phyloP scores from a whole-genome alignment of 2,113 vertebrate genomes.

The Catagonus wagneri region DNA sequence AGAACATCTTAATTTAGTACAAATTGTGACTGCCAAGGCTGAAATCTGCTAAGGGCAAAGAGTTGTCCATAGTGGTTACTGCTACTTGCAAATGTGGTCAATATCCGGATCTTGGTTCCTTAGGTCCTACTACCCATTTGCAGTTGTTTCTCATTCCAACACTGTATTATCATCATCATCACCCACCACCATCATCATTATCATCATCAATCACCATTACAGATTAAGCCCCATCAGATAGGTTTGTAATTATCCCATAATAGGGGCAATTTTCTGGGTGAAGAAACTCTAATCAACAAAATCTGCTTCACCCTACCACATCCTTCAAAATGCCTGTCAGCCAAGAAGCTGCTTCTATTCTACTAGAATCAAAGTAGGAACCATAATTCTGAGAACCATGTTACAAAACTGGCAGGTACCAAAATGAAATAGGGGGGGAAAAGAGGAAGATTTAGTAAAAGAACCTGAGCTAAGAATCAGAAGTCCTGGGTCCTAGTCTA shows the following conservation, averaged over 20 bases:
- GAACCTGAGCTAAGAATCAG: not conserved
- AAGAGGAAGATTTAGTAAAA: not conserved
- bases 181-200: not conserved
- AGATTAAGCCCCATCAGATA: not conserved
- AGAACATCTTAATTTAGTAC: slow-evolving; percentile 71
- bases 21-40: slow-evolving; percentile 6
- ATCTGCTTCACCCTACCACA: not conserved
- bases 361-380: slow-evolving; percentile 15
- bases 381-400: not conserved
- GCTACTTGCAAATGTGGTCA: not conserved
- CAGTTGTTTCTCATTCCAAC: not conserved
- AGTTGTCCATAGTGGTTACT: slow-evolving; percentile 26
- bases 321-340: not conserved
- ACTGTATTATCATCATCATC: too few species aligned
- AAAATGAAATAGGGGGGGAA: not conserved
- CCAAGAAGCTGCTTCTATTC: not conserved
- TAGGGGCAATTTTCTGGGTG: slow-evolving; percentile 51
- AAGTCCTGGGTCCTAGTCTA: not conserved
- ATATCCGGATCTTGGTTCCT: not conserved
- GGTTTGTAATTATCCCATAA: slow-evolving; percentile 36
- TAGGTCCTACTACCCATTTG: not conserved
- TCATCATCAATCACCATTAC: not conserved
- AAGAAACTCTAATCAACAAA: slow-evolving; percentile 51
- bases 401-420: not conserved
- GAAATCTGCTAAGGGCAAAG: not conserved